Conservation (phyloP, 1,140 invertebrate genomes). For the Reticulitermes speratus region DNA sequence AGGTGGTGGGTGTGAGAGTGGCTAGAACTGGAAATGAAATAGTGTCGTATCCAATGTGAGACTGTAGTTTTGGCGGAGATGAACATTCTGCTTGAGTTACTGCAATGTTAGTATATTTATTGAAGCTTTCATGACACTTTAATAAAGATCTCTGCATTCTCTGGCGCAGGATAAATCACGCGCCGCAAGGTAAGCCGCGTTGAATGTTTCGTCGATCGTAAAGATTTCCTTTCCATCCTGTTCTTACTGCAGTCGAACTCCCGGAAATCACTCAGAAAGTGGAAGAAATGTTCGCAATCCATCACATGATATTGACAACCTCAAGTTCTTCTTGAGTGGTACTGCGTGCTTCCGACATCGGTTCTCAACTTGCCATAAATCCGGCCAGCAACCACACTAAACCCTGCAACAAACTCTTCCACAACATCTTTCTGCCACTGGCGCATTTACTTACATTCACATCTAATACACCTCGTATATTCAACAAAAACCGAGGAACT, state of each 20-base stretch:
- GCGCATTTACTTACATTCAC: background rate
- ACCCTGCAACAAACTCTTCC: background rate
- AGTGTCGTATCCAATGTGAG: too few species aligned
- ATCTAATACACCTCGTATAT: background rate
- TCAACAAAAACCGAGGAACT: background rate
- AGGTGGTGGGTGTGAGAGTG: too few species aligned
- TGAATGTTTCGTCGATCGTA: background rate
- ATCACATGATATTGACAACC: background rate
- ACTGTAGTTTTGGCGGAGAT: too few species aligned
- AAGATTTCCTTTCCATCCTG: background rate
- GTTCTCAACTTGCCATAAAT: background rate
- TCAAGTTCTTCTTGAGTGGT: background rate
- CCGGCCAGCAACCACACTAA: background rate
- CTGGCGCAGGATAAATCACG: too few species aligned
- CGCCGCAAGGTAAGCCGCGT: too few species aligned
- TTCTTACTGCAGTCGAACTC: background rate
- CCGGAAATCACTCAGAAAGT: background rate
- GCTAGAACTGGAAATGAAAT: too few species aligned
- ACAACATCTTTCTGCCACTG: background rate
- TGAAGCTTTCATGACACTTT: too few species aligned
- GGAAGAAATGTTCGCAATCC: background rate
- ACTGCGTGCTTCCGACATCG: background rate
- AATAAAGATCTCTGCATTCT: too few species aligned
- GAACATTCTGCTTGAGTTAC: too few species aligned
- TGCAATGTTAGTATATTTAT: too few species aligned